Evolutionary conservation across 2,113 vertebrate species (phyloP).

Genomic region (Diphyllodes magnificus): DNA sequence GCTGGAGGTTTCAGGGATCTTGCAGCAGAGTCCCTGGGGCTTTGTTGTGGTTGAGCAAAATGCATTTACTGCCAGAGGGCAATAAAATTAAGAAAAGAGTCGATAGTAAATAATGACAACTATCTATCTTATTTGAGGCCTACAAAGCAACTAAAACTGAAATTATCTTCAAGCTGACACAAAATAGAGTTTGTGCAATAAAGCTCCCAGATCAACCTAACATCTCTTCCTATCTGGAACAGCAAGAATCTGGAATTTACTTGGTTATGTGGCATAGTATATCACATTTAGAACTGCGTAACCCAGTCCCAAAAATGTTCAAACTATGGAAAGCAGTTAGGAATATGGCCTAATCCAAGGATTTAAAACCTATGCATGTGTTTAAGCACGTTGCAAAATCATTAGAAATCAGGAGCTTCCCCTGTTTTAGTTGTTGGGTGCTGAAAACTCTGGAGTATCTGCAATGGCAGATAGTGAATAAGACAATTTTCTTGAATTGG

Average conservation of each 20-base stretch:
- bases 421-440: background rate
- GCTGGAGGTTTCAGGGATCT: background rate
- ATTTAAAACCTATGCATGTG: background rate
- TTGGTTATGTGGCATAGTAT: background rate
- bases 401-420: background rate
- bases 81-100: conserved; percentile 1
- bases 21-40: background rate
- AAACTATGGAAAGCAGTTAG: background rate
- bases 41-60: background rate
- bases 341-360: background rate
- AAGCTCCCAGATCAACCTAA: background rate
- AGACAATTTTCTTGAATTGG: background rate
- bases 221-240: background rate
- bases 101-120: background rate
- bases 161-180: background rate
- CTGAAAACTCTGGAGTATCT: background rate
- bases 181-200: background rate
- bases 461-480: background rate
- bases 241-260: background rate
- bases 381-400: background rate
- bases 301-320: background rate
- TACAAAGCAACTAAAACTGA: background rate
- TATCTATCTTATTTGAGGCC: conserved; percentile 6
- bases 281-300: background rate
- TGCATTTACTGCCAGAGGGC: background rate